A percentile compares a stretch with the other conserved stretches of the same genome.
Evolutionary conservation across 2,888 invertebrate genomes (phyloP).

Genomic region (Drosophila pseudotakahashii): DNA sequence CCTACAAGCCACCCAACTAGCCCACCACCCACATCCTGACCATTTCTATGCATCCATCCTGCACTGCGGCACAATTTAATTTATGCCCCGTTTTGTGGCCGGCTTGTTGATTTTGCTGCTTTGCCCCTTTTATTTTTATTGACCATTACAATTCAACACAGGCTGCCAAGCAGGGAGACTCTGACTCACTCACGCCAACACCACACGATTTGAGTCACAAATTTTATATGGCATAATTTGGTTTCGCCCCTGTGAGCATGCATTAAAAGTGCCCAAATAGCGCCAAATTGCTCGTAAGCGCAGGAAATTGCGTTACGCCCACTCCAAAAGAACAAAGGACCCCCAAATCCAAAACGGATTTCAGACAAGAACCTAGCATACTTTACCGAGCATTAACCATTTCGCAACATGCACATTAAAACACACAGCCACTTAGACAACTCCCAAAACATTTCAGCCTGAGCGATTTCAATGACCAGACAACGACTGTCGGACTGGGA

Average conservation of each 20-base stretch:
- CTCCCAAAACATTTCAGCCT: constrained; percentile 15
- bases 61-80: constrained; percentile 74
- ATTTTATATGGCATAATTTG: constrained; percentile 72
- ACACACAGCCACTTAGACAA: constrained; percentile 37
- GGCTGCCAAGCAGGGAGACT: constrained; percentile 6
- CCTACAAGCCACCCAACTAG: neutral
- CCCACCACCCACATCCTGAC: constrained; percentile 2
- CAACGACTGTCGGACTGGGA: constrained; percentile 22
- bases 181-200: constrained; percentile 8
- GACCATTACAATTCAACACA: constrained; percentile 66
- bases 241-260: constrained; percentile 43
- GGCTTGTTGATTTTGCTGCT: constrained; percentile 72
- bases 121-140: constrained; percentile 67
- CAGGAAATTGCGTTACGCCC: constrained; percentile 58
- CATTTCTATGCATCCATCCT: constrained; percentile 34
- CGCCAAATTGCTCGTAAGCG: constrained; percentile 64
- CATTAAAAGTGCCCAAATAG: constrained; percentile 62
- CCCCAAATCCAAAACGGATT: constrained; percentile 3
- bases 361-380: constrained; percentile 42
- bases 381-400: constrained; percentile 41
- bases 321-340: neutral
- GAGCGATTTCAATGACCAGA: constrained; percentile 31
- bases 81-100: constrained; percentile 69
- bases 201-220: constrained; percentile 48
- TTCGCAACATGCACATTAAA: constrained; percentile 46